Conservation (phyloP, 2,113 vertebrate species). For the Cryptomyrus ogoouensis region DNA sequence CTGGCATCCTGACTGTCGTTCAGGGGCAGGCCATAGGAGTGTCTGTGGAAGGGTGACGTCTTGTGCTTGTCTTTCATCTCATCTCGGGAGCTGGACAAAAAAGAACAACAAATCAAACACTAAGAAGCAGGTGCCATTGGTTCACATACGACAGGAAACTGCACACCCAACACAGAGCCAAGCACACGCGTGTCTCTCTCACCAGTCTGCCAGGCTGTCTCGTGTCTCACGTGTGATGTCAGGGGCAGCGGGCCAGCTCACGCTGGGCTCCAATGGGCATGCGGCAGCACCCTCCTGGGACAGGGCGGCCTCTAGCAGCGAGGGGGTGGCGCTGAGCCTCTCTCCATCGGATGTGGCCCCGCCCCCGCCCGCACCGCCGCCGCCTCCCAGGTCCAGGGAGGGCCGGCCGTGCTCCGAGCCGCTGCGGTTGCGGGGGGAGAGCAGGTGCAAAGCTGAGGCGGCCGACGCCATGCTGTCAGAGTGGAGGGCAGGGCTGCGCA, state of each 20-base stretch:
- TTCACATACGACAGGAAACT: not conserved
- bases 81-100: slow-evolving; percentile 70
- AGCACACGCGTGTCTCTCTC: slow-evolving; percentile 9
- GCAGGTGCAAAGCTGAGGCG: slow-evolving; percentile 81
- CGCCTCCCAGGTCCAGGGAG: slow-evolving; percentile 68
- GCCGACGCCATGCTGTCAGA: slow-evolving; percentile 90
- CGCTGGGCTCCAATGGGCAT: slow-evolving; percentile 49
- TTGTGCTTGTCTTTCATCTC: slow-evolving; percentile 82
- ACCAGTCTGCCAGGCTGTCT: slow-evolving; percentile 72
- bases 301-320: slow-evolving; percentile 76
- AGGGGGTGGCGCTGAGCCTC: slow-evolving; percentile 72
- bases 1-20: slow-evolving; percentile 89
- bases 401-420: slow-evolving; percentile 66
- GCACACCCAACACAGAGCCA: not conserved
- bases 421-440: slow-evolving; percentile 70
- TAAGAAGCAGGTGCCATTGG: not conserved
- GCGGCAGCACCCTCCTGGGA: slow-evolving; percentile 72
- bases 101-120: not conserved
- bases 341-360: slow-evolving; percentile 61
- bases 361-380: slow-evolving; percentile 49
- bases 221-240: slow-evolving; percentile 96
- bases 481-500: slow-evolving; percentile 50
- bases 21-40: slow-evolving; percentile 77
- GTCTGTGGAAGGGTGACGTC: slow-evolving; percentile 78
- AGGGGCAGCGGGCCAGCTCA: slow-evolving; percentile 90